phyloP scores from a whole-genome alignment of 2,797 vertebrate genomes.

The Agapornis canus region DNA sequence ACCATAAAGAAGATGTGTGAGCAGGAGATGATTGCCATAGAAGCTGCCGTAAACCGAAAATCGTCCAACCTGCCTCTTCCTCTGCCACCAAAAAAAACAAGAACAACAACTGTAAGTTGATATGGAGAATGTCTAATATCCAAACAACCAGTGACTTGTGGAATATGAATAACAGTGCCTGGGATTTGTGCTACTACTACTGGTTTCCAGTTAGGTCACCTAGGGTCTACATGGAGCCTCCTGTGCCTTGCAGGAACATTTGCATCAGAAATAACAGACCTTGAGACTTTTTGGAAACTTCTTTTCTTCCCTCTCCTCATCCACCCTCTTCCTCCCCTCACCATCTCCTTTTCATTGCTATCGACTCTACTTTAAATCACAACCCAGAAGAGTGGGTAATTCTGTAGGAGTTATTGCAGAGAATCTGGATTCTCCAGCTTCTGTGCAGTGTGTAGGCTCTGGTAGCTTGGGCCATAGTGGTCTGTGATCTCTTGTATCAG shows the following conservation, averaged over 20 bases:
- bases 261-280: background rate
- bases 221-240: background rate
- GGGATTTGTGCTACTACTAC: background rate
- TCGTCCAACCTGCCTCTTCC: conserved; percentile 89
- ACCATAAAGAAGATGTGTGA: conserved; percentile 90
- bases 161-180: background rate
- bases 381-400: background rate
- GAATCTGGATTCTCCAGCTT: background rate
- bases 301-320: background rate
- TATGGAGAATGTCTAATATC: background rate
- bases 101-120: conserved; percentile 85
- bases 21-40: conserved; percentile 89
- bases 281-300: background rate
- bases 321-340: background rate
- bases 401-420: background rate
- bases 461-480: background rate
- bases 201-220: background rate
- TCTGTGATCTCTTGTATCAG: background rate
- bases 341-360: background rate
- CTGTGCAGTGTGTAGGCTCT: fast-evolving
- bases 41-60: conserved; percentile 87
- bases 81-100: conserved; percentile 94
- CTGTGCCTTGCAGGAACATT: background rate
- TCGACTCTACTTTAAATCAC: background rate
- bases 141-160: background rate